A percentile compares a stretch with the other conserved stretches of the same genome.
Evolutionary conservation across 2,888 invertebrate species (phyloP).

Genomic region (Phrixothrix hirtus): DNA sequence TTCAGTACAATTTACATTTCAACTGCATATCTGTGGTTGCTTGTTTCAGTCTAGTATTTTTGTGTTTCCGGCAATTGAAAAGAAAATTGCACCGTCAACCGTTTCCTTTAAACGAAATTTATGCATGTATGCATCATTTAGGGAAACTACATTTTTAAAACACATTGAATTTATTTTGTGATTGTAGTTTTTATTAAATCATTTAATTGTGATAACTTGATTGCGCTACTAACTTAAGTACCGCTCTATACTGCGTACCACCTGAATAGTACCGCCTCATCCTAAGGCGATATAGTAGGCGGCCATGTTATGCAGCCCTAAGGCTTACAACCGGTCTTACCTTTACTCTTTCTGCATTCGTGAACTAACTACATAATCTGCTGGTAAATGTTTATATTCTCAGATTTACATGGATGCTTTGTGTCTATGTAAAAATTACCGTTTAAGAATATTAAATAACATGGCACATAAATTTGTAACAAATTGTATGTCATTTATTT

Average conservation of each 20-base stretch:
- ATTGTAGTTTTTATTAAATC: too few species aligned
- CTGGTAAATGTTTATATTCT: not conserved
- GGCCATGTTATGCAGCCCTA: slow-evolving; percentile 41
- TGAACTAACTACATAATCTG: not conserved
- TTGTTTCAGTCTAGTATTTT: not conserved
- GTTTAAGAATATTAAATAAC: not conserved
- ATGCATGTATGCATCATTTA: too few species aligned
- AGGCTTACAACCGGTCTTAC: slow-evolving; percentile 39
- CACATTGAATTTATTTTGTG: too few species aligned
- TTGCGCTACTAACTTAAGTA: slow-evolving; percentile 11
- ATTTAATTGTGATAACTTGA: not conserved
- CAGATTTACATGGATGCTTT: not conserved
- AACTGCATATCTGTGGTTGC: not conserved
- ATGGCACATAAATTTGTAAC: too few species aligned
- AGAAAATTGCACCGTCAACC: slow-evolving; percentile 12
- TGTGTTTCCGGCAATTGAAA: slow-evolving; percentile 11
- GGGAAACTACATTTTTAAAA: too few species aligned
- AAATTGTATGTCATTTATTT: too few species aligned
- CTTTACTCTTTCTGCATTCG: slow-evolving; percentile 15
- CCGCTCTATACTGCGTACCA: slow-evolving; percentile 36
- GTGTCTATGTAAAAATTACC: not conserved
- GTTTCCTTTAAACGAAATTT: slow-evolving; percentile 5
- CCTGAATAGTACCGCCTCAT: slow-evolving; percentile 39
- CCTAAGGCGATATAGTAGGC: slow-evolving; percentile 44
- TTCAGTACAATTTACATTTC: not conserved